Conservation (phyloP, 2,888 invertebrate species). For the Euplexia lucipara region DNA sequence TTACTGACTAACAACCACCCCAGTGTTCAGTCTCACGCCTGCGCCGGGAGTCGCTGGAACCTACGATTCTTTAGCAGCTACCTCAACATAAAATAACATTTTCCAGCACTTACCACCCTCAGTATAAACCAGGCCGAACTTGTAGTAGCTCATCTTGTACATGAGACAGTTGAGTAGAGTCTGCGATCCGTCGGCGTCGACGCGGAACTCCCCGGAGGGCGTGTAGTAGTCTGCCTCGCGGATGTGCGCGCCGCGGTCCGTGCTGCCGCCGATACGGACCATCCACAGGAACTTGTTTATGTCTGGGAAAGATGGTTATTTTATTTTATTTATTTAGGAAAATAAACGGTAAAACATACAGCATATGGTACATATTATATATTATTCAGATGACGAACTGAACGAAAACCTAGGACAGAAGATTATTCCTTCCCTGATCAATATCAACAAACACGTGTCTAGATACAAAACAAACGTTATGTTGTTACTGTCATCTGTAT, state of each 20-base stretch:
- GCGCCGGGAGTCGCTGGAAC: no score
- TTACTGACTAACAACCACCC: no score
- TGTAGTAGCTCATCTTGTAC: constrained; percentile 99
- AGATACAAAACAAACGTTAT: no score
- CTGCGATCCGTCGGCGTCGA: constrained; percentile 98
- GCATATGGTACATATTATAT: no score
- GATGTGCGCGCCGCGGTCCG: constrained; percentile 98
- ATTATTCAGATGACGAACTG: no score
- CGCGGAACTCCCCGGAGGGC: constrained; percentile 98
- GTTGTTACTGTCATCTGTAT: no score
- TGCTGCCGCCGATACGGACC: constrained; percentile 99
- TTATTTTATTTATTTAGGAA: neutral
- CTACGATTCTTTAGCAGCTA: neutral
- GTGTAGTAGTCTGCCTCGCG: constrained; percentile 99
- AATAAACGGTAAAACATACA: no score
- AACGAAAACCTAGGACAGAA: no score
- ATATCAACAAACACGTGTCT: no score
- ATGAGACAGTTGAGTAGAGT: constrained; percentile 98
- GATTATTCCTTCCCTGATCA: no score
- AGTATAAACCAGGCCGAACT: constrained; percentile 98
- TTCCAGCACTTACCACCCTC: constrained; percentile 93
- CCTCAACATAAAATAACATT: no score
- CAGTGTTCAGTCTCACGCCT: no score
- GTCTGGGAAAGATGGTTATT: constrained; percentile 89
- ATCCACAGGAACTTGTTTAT: constrained; percentile 99